Evolutionary conservation across 1,140 invertebrate genomes (phyloP).

Genomic region (Lineus longissimus): DNA sequence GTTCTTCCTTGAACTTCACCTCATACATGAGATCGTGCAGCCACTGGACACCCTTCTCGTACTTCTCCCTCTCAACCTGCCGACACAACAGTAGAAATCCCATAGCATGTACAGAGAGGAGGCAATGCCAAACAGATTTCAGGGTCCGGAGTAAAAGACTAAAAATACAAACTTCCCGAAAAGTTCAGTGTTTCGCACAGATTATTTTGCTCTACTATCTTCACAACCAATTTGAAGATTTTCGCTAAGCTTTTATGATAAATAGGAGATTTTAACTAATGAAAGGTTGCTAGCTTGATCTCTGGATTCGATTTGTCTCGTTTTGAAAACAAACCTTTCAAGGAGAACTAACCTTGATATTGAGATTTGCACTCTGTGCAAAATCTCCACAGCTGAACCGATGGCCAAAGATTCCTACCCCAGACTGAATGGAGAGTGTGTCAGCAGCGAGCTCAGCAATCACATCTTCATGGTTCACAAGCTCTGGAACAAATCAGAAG

Average conservation of each 20-base stretch:
- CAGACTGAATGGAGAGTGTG: slow-evolving; percentile 60
- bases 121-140: background rate
- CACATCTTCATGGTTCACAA: slow-evolving; percentile 61
- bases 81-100: slow-evolving; percentile 22
- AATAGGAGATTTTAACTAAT: no score
- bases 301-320: no score
- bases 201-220: no score
- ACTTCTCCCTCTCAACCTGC: slow-evolving; percentile 73
- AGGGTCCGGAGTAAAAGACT: background rate
- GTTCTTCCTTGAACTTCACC: slow-evolving; percentile 67
- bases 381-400: slow-evolving; percentile 65
- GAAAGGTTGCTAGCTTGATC: no score
- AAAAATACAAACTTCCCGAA: no score
- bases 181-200: no score
- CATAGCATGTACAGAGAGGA: no score
- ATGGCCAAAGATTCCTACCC: slow-evolving; percentile 57
- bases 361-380: slow-evolving; percentile 60
- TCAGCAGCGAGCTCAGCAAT: slow-evolving; percentile 73
- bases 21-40: slow-evolving; percentile 71
- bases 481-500: slow-evolving; percentile 24
- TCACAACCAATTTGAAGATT: no score
- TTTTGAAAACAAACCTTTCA: no score
- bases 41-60: slow-evolving; percentile 71
- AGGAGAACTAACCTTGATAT: slow-evolving; percentile 51
- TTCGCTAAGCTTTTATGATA: no score